These are phyloP conservation scores for Drosophila silvestris DNA, from an alignment of 2,888 invertebrate species.

Conservation along the genomic window DNA sequence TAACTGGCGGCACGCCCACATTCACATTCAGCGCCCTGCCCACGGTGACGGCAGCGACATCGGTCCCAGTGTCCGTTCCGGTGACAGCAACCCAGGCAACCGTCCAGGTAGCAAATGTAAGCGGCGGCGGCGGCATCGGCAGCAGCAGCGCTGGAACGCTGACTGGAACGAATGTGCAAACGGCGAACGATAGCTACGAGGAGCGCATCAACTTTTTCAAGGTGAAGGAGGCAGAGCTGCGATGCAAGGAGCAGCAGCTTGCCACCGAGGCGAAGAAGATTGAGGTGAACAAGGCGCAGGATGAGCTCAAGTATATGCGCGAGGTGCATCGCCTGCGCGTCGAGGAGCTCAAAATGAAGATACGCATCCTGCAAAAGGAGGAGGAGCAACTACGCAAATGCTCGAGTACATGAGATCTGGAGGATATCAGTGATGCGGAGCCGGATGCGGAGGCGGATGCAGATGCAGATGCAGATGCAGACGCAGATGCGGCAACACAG, in stretches of 20 bases:
- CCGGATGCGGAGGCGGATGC: slow-evolving; percentile 3
- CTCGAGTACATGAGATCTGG: slow-evolving; percentile 69
- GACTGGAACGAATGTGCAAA: slow-evolving; percentile 13
- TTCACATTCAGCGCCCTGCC: slow-evolving; percentile 83
- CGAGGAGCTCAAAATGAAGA: slow-evolving; percentile 83
- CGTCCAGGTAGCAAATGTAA: slow-evolving; percentile 22
- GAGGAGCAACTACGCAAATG: slow-evolving; percentile 81
- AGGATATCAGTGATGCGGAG: slow-evolving; percentile 68
- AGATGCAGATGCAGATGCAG: neutral
- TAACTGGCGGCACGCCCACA: slow-evolving; percentile 80
- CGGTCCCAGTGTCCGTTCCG: slow-evolving; percentile 46
- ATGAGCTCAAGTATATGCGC: slow-evolving; percentile 83
- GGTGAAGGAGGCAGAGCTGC: slow-evolving; percentile 84
- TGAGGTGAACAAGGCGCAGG: slow-evolving; percentile 82
- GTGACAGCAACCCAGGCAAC: slow-evolving; percentile 36
- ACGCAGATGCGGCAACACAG: slow-evolving; percentile 1
- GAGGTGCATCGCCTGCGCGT: slow-evolving; percentile 83
- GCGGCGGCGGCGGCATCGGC: slow-evolving; percentile 15
- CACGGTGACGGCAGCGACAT: slow-evolving; percentile 64
- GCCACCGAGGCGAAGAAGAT: slow-evolving; percentile 83
- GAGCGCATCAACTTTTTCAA: slow-evolving; percentile 83
- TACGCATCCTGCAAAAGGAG: slow-evolving; percentile 83
- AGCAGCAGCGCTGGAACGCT: slow-evolving; percentile 39
- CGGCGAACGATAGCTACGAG: slow-evolving; percentile 65
- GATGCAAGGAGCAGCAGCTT: slow-evolving; percentile 83